These are phyloP conservation scores for Himantopus leucocephalus DNA, from an alignment of 2,113 vertebrate species.

Conservation along the genomic window DNA sequence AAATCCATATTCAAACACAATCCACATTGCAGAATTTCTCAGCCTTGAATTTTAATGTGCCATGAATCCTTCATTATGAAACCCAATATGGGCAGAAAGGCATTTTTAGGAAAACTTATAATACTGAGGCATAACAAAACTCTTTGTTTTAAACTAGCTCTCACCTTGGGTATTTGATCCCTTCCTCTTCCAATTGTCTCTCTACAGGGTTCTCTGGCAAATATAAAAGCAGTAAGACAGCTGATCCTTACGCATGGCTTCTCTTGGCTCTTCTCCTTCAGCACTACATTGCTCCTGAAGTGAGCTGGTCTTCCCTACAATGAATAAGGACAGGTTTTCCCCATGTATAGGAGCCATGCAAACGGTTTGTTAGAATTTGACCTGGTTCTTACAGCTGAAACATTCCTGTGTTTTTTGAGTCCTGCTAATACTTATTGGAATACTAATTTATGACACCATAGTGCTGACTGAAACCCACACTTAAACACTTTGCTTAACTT, in stretches of 20 bases:
- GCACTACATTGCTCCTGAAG: background rate
- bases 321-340: background rate
- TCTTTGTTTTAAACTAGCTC: background rate
- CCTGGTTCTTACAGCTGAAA: background rate
- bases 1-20: background rate
- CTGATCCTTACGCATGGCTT: background rate
- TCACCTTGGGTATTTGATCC: background rate
- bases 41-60: background rate
- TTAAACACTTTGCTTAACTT: background rate
- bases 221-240: background rate
- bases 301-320: background rate
- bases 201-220: background rate
- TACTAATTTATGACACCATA: background rate
- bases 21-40: background rate
- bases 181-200: background rate
- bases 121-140: background rate
- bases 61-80: background rate
- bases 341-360: background rate
- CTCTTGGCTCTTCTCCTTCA: background rate
- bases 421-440: background rate
- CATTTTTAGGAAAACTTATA: background rate
- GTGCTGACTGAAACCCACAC: background rate
- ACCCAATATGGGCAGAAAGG: background rate
- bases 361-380: background rate
- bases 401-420: background rate